Evolutionary conservation across 2,797 vertebrate species (phyloP).

Genomic region (Lagothrix lagotricha): DNA sequence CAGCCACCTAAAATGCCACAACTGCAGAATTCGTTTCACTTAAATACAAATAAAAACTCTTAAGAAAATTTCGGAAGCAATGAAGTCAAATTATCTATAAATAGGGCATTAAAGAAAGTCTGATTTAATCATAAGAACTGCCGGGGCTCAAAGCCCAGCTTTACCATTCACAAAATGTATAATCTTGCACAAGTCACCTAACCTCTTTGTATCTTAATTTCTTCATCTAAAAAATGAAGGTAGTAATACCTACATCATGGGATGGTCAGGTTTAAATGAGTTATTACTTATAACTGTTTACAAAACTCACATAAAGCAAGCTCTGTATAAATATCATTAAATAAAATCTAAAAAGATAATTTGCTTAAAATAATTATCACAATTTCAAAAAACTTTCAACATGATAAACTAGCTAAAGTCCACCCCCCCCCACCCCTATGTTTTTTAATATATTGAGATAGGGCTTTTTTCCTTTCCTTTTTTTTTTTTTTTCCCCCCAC

Average conservation of each 20-base stretch:
- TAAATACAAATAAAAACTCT: slow-evolving; percentile 24
- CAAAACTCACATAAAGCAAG: slow-evolving; percentile 26
- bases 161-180: neutral
- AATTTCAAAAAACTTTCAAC: neutral
- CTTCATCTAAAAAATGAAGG: neutral
- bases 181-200: neutral
- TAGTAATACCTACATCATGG: neutral
- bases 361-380: slow-evolving; percentile 11
- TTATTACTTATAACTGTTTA: neutral
- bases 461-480: neutral
- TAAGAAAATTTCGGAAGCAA: neutral
- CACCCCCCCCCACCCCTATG: too few species aligned
- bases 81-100: neutral
- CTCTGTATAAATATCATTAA: neutral
- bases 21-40: neutral
- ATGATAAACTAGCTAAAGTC: neutral
- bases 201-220: neutral
- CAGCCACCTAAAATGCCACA: neutral
- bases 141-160: neutral
- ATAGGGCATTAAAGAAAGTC: neutral
- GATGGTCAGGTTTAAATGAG: neutral
- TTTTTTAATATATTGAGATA: neutral
- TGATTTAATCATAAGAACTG: neutral
- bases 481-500: neutral
- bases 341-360: slow-evolving; percentile 25